Base-by-base conservation (phyloP, 2,113 vertebrate genomes). In the Verasper variegatus region DNA sequence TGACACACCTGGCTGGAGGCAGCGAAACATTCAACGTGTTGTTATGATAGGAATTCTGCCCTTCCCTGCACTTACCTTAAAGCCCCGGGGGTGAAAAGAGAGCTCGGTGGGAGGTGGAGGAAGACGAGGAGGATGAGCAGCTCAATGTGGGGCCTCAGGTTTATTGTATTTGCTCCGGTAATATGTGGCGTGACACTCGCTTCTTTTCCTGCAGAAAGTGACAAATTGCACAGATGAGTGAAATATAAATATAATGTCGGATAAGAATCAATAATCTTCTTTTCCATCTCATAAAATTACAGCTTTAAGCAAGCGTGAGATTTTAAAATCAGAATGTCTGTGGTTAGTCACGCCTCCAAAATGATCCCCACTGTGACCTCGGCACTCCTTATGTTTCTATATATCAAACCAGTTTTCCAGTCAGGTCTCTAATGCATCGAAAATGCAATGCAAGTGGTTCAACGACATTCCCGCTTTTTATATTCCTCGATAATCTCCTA, bases 31-130 rank as follows among this genome's bases (percentile, higher is more conserved):
- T 83, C 77, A 76, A 78, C 72, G 81, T 68, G 54, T 64, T 84
- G 84, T 90, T 86, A 86, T 77, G 83, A 80, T 81, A 77, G 90
- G 89, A 89, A 92, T 89, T 85, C 69, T 69, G 88, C 82, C 80
- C 88, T 82, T 84, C 89, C 88, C 83, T 77, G 52, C 40, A 69
- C 26, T 73, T 52, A 61, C 60, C 69, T 37, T n/a, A 56, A 81
- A 57, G 74, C 24, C 84, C 62, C 1, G 5, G 49, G 67, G 87
- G 55, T 77, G 70, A 71, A 78, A n/a, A n/a, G 20, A n/a, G 9
- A n/a, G 66, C 13, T 0, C 54, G 23, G 63, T 66, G 83, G 47
- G 77, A 83, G 83, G 65, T 69, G 56, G 57, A 42, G 40, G 8
- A 74, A 24, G 37, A 13, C 14, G 24, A 26, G 23, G 14, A 42